These are phyloP conservation scores for Limosa lapponica DNA, from an alignment of 2,797 vertebrate genomes.

Conservation along the genomic window DNA sequence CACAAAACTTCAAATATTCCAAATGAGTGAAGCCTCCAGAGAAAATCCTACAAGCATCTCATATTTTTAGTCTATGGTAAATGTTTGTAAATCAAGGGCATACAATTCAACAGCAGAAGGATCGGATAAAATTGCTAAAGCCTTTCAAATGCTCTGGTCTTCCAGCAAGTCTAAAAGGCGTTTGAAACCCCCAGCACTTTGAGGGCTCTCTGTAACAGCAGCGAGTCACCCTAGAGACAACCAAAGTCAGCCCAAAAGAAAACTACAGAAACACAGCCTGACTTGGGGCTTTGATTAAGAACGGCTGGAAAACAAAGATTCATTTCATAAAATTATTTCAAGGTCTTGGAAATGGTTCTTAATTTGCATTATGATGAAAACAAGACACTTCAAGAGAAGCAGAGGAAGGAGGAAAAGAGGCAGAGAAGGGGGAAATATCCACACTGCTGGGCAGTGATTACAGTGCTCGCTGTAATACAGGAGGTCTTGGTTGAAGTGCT, in stretches of 20 bases:
- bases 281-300: neutral
- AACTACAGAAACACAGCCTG: neutral
- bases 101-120: neutral
- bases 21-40: neutral
- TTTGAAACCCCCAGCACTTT: neutral
- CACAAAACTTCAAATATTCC: neutral
- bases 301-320: constrained; percentile 1
- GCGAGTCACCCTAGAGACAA: neutral
- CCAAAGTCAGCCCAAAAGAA: neutral
- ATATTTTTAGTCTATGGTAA: neutral
- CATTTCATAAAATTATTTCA: neutral
- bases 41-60: neutral
- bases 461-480: neutral
- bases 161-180: neutral
- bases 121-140: neutral
- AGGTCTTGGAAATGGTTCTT: neutral
- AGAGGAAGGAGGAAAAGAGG: neutral
- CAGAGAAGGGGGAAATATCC: neutral
- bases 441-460: neutral
- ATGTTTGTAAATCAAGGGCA: neutral
- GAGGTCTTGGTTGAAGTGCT: neutral
- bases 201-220: neutral
- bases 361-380: constrained; percentile 3
- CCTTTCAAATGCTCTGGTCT: neutral
- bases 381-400: neutral